Base-by-base conservation (phyloP, 1,140 invertebrate species). In the Muscidifurax raptorellus region DNA sequence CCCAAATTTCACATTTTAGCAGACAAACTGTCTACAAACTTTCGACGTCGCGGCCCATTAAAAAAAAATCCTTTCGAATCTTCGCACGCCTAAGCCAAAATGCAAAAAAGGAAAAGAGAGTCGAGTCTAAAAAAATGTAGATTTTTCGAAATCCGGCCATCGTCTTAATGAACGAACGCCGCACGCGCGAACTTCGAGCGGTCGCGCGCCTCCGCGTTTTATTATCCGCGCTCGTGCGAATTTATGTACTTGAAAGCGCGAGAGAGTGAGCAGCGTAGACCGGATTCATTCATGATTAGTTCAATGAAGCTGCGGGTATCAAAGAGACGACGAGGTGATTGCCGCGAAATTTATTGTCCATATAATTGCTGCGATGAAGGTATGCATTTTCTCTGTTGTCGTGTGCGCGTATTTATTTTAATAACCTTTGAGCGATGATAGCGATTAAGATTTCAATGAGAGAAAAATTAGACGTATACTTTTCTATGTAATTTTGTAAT, bases 91-190 rank as follows among this genome's bases (percentile, higher is more conserved):
- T n/a, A 59, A 7, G 22, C 18, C 52, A 64, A 78, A 78, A 52
- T 77, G 77, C 18, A 67, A 40, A 67, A 44, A 67, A 44, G 32
- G 44, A 64, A 40, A 36, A 80, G 25, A 80, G 22, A 59, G 13
- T 18, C 27, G 64, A 27, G 2, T 9, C 4, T 22, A 25, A 25
- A 80, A 80, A 40, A 80, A 80, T 80, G 78, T 67, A 67, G 32
- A 67, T 67, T 80, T 76, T 67, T 80, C 78, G 78, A 80, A 80
- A 80, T 44, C 32, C 47, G 30, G 40, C 32, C 75, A 27, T 28
- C 6, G 74, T 25, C 74, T 76, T 52, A 27, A 52, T 27, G 36
- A 44, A 44, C 7, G 9, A 27, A 3, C 2, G 25, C 40, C 75
- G n/a, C n/a, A 59, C 75, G 75, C 28, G 75, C 75, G 40, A 77